Conservation (phyloP, 2,888 invertebrate species). For the Thereva nobilitata region DNA sequence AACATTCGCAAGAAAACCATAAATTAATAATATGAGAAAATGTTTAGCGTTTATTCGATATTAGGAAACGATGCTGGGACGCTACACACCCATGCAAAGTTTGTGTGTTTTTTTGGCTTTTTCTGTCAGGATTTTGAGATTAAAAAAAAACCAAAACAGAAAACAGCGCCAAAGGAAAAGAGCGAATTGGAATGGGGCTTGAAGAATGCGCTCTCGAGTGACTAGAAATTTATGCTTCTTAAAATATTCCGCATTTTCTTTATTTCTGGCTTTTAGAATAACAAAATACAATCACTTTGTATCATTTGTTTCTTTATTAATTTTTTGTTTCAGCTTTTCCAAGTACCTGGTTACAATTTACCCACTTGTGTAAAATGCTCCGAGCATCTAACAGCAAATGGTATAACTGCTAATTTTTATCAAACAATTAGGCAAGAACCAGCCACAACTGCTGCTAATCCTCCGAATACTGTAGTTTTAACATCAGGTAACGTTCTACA, state of each 20-base stretch:
- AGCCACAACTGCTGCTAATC: constrained; percentile 38
- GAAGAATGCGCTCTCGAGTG: too few relatives aligned
- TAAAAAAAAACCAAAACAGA: not conserved
- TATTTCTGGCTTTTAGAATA: constrained; percentile 1
- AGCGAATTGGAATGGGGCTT: too few relatives aligned
- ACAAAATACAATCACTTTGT: not conserved
- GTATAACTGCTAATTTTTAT: constrained; percentile 50
- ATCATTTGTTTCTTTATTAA: constrained; percentile 7
- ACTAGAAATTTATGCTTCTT: too few relatives aligned
- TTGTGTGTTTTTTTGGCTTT: too few relatives aligned
- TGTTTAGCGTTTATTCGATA: too few relatives aligned
- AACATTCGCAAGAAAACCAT: too few relatives aligned
- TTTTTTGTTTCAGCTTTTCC: constrained; percentile 52
- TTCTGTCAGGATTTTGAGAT: too few relatives aligned
- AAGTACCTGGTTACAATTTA: constrained; percentile 58
- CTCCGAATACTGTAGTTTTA: constrained; percentile 47
- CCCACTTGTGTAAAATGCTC: constrained; percentile 59
- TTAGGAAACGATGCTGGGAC: too few relatives aligned
- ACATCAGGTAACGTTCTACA: constrained; percentile 43
- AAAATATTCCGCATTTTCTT: not conserved
- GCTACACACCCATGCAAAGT: too few relatives aligned
- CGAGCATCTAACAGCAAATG: constrained; percentile 56
- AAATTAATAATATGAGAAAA: too few relatives aligned
- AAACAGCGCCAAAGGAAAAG: too few relatives aligned
- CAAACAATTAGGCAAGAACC: constrained; percentile 50